Percentiles rank a stretch among this genome's conserved stretches.
These are phyloP conservation scores for Metalampra italica DNA, from an alignment of 2,888 invertebrate species.

Conservation along the genomic window DNA sequence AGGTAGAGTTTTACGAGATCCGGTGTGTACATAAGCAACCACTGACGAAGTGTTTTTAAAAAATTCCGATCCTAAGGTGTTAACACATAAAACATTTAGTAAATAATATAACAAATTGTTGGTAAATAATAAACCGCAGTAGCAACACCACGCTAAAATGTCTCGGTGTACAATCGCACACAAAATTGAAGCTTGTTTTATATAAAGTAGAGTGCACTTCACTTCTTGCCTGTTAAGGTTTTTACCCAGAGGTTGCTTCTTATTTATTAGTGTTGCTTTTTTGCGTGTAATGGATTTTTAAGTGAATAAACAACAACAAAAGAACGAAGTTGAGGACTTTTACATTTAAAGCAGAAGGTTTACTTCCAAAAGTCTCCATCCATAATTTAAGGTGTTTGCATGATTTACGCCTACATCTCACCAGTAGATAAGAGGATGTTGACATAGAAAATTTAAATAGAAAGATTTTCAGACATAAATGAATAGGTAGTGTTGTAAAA, in stretches of 20 bases:
- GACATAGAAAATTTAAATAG: too few species aligned
- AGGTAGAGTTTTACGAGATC: too few species aligned
- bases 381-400: neutral
- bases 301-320: conserved; percentile 66
- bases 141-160: conserved; percentile 37
- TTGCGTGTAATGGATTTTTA: conserved; percentile 74
- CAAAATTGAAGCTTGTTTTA: conserved; percentile 18
- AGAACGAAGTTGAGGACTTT: conserved; percentile 11
- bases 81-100: too few species aligned
- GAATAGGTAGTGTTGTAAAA: too few species aligned
- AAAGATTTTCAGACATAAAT: too few species aligned
- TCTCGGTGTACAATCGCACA: conserved; percentile 22
- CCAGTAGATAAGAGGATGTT: too few species aligned
- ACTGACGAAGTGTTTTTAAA: too few species aligned
- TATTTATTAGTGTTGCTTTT: conserved; percentile 71
- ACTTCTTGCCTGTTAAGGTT: conserved; percentile 18
- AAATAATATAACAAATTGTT: neutral
- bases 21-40: too few species aligned
- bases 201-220: conserved; percentile 18
- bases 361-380: neutral
- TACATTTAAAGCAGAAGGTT: neutral
- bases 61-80: too few species aligned
- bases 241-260: conserved; percentile 50
- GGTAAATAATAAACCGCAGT: neutral
- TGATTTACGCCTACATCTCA: neutral